Base-by-base conservation (phyloP, 2,113 vertebrate species). In the Acanthochromis polyacanthus region DNA sequence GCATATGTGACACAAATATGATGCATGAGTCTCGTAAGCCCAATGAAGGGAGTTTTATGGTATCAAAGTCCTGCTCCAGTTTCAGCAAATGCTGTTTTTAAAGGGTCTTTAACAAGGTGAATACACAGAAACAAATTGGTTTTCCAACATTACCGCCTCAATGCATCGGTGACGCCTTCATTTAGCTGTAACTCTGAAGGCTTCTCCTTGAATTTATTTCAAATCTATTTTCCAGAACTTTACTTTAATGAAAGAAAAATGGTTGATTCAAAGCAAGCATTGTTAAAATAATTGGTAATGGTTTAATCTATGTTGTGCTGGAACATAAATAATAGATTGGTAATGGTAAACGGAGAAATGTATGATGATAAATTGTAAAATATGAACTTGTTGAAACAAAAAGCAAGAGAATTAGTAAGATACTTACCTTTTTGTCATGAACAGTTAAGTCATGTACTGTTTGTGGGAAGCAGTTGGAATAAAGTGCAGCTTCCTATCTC, bases 41-140 rank as follows among this genome's bases (percentile, higher is more conserved):
- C 16, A 52, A 4, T 53, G 43, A 57, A 12, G 38, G 11, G 43
- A 40, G 40, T 69, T 79, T 88, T 75, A 83, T 85, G 40, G 62
- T 52, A 53, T 62, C 83, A 89, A 86, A 75, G 81, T 86, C 75
- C 75, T 80, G 55, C 12, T 43, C 30, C n/a, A 61, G 71, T 65
- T 81, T 68, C 12, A 55, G 25, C 20, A 68, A 52, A 46, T 23
- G 46, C 25, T 22, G 56, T 22, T 20, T 82, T 79, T 56, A 71
- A 50, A 72, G 50, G 66, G n/a, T 62, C 12, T 73, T 22, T 67
- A 58, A 76, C 61, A 60, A 46, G 50, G 17, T 3, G 0, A 55
- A 62, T 17, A 62, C 52, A 81, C 36, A 63, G 20, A 40, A 28
- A 19, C 15, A 55, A 46, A 52, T 10, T 30, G 30, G 1, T 30